Evolutionary conservation across 2,113 vertebrate species (phyloP).

Genomic region (Prunella himalayana): DNA sequence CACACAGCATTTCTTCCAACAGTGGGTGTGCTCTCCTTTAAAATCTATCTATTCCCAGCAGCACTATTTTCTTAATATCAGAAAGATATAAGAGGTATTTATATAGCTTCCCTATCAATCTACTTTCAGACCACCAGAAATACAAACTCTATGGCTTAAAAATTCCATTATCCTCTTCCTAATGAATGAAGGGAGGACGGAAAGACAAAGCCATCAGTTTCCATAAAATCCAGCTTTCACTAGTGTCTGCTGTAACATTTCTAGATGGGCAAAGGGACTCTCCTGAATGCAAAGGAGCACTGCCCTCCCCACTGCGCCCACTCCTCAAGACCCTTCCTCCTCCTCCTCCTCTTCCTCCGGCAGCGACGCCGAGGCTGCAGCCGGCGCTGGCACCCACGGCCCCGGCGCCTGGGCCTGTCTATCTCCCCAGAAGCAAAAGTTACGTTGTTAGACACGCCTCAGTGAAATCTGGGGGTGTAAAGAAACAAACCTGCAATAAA

Average conservation of each 20-base stretch:
- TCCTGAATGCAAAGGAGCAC: conserved; percentile 54
- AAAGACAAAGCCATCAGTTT: conserved; percentile 59
- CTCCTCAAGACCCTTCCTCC: background rate
- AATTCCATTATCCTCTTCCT: conserved; percentile 54
- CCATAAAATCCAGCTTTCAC: conserved; percentile 48
- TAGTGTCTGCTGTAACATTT: background rate
- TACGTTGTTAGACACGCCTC: conserved; percentile 45
- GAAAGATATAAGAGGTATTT: conserved; percentile 48
- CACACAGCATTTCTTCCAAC: background rate
- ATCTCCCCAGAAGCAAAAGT: conserved; percentile 16
- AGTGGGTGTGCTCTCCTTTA: background rate
- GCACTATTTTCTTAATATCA: conserved; percentile 55
- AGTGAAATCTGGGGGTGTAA: conserved; percentile 53
- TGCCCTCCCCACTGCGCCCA: background rate
- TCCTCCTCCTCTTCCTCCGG: background rate
- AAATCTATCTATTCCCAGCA: conserved; percentile 31
- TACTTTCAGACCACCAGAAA: conserved; percentile 46
- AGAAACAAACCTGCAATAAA: conserved; percentile 57
- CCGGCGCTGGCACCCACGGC: background rate
- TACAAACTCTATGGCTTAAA: conserved; percentile 56
- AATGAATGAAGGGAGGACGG: conserved; percentile 27
- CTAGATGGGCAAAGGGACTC: conserved; percentile 28
- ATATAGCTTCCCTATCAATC: conserved; percentile 53
- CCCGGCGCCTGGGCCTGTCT: background rate
- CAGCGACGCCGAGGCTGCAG: background rate